Percentiles rank a stretch among this genome's conserved stretches.
Conservation (phyloP, 2,797 vertebrate genomes). For the Peromyscus eremicus region DNA sequence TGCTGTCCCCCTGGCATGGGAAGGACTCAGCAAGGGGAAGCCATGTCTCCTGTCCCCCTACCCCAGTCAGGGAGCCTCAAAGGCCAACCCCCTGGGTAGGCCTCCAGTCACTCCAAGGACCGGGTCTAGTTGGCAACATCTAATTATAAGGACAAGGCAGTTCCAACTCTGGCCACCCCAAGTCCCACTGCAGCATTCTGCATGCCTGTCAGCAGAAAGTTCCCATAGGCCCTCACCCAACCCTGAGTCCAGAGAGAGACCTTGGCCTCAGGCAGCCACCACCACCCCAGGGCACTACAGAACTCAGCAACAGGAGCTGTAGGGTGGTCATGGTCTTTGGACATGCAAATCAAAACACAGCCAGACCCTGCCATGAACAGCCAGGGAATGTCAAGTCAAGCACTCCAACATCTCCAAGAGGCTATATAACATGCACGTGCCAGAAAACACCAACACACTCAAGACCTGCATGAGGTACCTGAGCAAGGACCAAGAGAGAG, state of each 20-base stretch:
- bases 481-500: slow-evolving; percentile 97
- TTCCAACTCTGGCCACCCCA: not conserved
- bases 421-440: slow-evolving; percentile 78
- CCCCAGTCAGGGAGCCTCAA: not conserved
- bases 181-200: not conserved
- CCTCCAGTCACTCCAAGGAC: not conserved
- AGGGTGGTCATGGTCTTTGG: not conserved
- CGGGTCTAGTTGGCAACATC: not conserved
- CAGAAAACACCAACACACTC: slow-evolving; percentile 79
- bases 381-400: slow-evolving; percentile 47
- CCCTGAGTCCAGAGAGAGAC: not conserved
- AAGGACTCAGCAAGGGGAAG: slow-evolving; percentile 25
- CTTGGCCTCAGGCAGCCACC: not conserved
- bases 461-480: slow-evolving; percentile 91
- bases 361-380: slow-evolving; percentile 31
- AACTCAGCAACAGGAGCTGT: not conserved
- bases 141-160: not conserved
- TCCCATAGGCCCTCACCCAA: not conserved
- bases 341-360: slow-evolving; percentile 17
- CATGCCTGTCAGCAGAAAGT: not conserved
- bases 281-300: not conserved
- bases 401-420: slow-evolving; percentile 11
- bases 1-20: slow-evolving; percentile 94
- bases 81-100: not conserved
- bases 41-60: not conserved